These are phyloP conservation scores for Orchesella cincta DNA, from an alignment of 1,140 invertebrate genomes.

Conservation along the genomic window DNA sequence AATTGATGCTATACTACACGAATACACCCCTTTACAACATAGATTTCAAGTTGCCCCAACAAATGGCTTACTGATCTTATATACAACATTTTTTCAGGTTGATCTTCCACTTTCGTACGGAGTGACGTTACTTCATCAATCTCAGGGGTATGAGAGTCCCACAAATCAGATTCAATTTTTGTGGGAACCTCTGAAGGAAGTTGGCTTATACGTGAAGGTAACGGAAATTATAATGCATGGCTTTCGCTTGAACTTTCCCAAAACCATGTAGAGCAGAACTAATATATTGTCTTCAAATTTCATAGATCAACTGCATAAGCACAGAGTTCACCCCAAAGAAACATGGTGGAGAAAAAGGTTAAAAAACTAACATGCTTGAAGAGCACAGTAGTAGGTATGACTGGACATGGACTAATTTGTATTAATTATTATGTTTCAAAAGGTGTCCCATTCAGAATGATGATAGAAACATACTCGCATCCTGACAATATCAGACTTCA, in stretches of 20 bases:
- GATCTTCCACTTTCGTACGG: conserved; percentile 93
- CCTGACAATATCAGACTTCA: conserved; percentile 68
- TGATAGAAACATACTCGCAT: conserved; percentile 81
- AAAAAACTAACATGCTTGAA: background rate
- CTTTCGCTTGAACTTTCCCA: background rate
- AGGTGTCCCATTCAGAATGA: conserved; percentile 89
- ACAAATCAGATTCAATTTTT: conserved; percentile 84
- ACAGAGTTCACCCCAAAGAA: conserved; percentile 98
- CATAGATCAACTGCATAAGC: conserved; percentile 92
- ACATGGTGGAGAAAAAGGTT: conserved; percentile 91
- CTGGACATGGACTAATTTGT: background rate
- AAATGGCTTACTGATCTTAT: background rate
- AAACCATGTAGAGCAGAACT: background rate
- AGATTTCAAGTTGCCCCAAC: no score
- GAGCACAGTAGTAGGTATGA: background rate
- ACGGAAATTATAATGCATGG: conserved; percentile 34
- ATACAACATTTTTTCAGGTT: conserved; percentile 55
- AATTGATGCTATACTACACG: no score
- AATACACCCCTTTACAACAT: no score
- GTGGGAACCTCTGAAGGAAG: conserved; percentile 96
- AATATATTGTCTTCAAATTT: conserved; percentile 29
- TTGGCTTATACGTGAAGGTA: conserved; percentile 89
- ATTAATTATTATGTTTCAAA: background rate
- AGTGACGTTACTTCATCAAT: conserved; percentile 77
- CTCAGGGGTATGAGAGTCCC: conserved; percentile 59